These are phyloP conservation scores for Drosophila pseudoobscura DNA, from an alignment of 1,140 invertebrate genomes.

Conservation along the genomic window DNA sequence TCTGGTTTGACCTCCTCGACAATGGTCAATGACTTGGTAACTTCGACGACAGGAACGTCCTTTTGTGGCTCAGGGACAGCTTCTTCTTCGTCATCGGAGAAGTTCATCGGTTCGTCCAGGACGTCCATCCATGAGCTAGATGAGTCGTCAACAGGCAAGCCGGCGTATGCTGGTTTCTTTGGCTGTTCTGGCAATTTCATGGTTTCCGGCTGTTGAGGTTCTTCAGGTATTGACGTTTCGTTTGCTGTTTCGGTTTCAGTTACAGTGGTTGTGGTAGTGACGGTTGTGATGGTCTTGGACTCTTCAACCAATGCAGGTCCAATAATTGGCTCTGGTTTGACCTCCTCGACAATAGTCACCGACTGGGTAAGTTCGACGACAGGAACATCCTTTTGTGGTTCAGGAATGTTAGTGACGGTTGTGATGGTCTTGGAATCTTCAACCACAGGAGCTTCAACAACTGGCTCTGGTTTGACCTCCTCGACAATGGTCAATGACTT, in stretches of 20 bases:
- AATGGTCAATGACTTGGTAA: neutral
- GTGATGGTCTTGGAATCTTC: conserved; percentile 4
- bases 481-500: conserved; percentile 1
- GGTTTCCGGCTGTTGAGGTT: conserved; percentile 1
- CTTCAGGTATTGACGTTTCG: neutral
- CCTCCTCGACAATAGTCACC: neutral
- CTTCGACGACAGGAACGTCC: neutral
- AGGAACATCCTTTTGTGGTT: conserved; percentile 8
- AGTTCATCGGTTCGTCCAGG: conserved; percentile 84
- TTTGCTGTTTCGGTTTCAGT: conserved; percentile 15
- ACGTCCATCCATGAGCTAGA: conserved; percentile 82
- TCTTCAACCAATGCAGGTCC: conserved; percentile 10
- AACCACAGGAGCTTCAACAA: conserved; percentile 2
- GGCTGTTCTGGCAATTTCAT: conserved; percentile 35
- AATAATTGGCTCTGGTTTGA: neutral
- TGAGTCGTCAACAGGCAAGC: conserved; percentile 76
- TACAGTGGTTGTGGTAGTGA: conserved; percentile 24
- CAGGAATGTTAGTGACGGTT: conserved; percentile 2
- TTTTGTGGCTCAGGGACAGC: neutral
- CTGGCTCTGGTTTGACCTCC: neutral
- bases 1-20: conserved; percentile 4
- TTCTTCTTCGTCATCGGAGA: conserved; percentile 83
- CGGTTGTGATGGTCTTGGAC: conserved; percentile 6
- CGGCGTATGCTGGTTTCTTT: conserved; percentile 69
- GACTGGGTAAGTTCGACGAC: neutral